Conservation (phyloP, 2,113 vertebrate species). For the Benitochromis conjunctus region DNA sequence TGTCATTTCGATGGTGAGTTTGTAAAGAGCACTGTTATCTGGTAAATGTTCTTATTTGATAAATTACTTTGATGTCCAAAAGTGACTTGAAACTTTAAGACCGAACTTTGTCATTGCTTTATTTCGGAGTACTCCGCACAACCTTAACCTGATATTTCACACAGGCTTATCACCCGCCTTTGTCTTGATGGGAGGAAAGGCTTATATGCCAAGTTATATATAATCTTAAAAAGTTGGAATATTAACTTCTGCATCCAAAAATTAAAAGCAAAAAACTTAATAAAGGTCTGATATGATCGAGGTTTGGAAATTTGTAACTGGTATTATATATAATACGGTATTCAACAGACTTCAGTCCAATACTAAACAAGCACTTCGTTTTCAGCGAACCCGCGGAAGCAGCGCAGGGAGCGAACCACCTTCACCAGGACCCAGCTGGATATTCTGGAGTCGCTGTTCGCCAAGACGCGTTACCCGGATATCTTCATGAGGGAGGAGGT, state of each 20-base stretch:
- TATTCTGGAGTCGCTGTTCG: slow-evolving; percentile 84
- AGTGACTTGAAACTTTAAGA: neutral
- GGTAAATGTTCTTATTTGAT: neutral
- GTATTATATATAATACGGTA: neutral
- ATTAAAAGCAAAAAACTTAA: neutral
- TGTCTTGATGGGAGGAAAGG: neutral
- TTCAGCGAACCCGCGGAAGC: slow-evolving; percentile 85
- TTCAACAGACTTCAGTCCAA: neutral
- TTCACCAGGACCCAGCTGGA: slow-evolving; percentile 90
- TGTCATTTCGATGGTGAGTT: neutral
- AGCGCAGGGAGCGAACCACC: slow-evolving; percentile 89
- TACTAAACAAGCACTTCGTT: neutral
- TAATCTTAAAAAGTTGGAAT: neutral
- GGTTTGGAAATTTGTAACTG: neutral
- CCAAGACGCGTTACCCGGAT: slow-evolving; percentile 90
- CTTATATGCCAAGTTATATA: neutral
- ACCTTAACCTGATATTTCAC: neutral
- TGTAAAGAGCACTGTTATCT: neutral
- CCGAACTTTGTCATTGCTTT: neutral
- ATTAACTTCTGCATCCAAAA: neutral
- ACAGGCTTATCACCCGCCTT: neutral
- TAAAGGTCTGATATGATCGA: neutral
- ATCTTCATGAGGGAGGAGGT: slow-evolving; percentile 98
- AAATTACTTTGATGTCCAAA: neutral
- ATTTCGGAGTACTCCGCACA: neutral